A percentile compares a stretch with the other conserved stretches of the same genome.
phyloP scores from a whole-genome alignment of 2,113 vertebrate genomes.

The Tachycineta bicolor region DNA sequence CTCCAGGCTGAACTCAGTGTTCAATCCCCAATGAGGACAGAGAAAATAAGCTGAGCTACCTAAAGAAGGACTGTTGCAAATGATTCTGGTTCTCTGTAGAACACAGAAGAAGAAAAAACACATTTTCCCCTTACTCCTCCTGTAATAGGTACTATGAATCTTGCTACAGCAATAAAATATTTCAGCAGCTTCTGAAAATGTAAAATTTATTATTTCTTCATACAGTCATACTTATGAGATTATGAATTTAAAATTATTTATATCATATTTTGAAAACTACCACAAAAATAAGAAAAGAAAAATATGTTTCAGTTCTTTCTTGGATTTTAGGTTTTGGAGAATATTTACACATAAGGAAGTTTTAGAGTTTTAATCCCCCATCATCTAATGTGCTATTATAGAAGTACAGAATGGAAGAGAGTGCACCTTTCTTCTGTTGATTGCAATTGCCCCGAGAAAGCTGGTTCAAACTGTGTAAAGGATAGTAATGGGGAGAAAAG shows the following conservation, averaged over 20 bases:
- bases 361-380: background rate
- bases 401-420: background rate
- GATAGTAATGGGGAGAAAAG: background rate
- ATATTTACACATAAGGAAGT: background rate
- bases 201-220: slow-evolving; percentile 67
- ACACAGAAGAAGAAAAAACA: background rate
- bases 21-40: background rate
- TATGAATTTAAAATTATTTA: slow-evolving; percentile 78
- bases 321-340: slow-evolving; percentile 32
- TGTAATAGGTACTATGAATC: background rate
- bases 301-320: slow-evolving; percentile 33
- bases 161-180: slow-evolving; percentile 41
- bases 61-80: background rate
- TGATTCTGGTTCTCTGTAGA: background rate
- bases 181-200: slow-evolving; percentile 30
- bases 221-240: slow-evolving; percentile 61
- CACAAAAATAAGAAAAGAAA: slow-evolving; percentile 62
- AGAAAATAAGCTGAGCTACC: background rate
- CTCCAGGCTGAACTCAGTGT: background rate
- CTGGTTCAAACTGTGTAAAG: background rate
- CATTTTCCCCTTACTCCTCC: background rate
- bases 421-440: background rate
- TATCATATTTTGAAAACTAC: slow-evolving; percentile 71
- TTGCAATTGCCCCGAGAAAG: background rate
- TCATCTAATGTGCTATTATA: background rate